Conservation (phyloP, 2,888 invertebrate genomes). For the Tricholauxania praeusta region DNA sequence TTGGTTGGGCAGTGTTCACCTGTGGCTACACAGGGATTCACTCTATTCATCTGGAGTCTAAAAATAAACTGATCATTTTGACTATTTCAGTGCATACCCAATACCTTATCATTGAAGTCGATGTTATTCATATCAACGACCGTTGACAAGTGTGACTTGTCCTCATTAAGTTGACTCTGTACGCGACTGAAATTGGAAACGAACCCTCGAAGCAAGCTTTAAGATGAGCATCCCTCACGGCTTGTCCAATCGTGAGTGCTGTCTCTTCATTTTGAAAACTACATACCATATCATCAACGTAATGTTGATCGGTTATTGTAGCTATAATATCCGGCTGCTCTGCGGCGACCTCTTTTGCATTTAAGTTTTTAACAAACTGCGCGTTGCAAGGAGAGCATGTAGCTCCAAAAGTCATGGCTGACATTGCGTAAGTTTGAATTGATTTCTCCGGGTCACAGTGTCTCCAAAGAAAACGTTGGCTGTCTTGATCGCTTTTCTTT, state of each 20-base stretch:
- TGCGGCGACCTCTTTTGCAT: constrained; percentile 12
- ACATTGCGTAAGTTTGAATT: constrained; percentile 12
- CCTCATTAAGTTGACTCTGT: no score
- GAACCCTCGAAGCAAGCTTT: no score
- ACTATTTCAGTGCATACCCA: not conserved
- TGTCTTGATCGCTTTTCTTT: not conserved
- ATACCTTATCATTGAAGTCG: no score
- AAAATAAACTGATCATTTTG: no score
- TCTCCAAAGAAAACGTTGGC: constrained; percentile 12
- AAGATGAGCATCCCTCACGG: not conserved
- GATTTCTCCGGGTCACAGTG: not conserved
- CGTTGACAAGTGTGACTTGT: not conserved
- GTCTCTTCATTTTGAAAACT: no score
- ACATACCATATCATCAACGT: no score
- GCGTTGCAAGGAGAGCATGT: no score
- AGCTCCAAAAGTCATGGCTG: constrained; percentile 25
- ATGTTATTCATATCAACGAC: not conserved
- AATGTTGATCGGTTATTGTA: not conserved
- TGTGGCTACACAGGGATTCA: not conserved
- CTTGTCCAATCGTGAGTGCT: no score
- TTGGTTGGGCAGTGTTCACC: not conserved
- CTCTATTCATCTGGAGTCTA: no score
- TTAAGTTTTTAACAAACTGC: constrained; percentile 22
- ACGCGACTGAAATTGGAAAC: no score
- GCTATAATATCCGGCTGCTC: constrained; percentile 2